These are phyloP conservation scores for Hydractinia symbiolongicarpus DNA, from an alignment of 30 jellyfish, hydroid and myxozoan genomes.

Conservation along the genomic window DNA sequence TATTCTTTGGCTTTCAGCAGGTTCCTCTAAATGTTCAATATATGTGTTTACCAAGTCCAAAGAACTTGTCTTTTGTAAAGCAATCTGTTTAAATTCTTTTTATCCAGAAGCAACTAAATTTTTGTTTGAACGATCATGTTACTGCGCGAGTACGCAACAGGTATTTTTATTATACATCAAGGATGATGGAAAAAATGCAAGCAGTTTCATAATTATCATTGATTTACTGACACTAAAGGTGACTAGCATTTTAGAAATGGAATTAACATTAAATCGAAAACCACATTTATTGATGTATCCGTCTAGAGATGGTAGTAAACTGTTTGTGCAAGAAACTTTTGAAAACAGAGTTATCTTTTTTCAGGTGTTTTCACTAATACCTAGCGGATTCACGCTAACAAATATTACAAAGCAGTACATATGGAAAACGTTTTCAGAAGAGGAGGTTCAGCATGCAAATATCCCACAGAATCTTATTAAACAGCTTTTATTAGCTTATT, in stretches of 20 bases:
- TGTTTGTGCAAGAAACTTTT: slow-evolving; percentile 37
- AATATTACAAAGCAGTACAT: slow-evolving; percentile 21
- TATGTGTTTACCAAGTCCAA: neutral
- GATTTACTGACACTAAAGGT: neutral
- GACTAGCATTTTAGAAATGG: slow-evolving; percentile 22
- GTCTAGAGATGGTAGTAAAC: slow-evolving; percentile 17
- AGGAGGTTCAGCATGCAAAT: neutral
- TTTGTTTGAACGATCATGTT: slow-evolving; percentile 11
- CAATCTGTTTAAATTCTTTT: neutral
- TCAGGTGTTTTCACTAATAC: slow-evolving; percentile 30
- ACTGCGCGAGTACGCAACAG: slow-evolving; percentile 20
- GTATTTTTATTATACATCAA: slow-evolving; percentile 7
- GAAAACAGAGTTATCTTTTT: slow-evolving; percentile 23
- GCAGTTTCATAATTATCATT: slow-evolving; percentile 13
- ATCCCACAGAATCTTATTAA: slow-evolving; percentile 2
- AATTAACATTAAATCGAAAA: slow-evolving; percentile 25
- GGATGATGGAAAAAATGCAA: neutral
- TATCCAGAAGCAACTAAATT: neutral
- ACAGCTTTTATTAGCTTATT: slow-evolving; percentile 21
- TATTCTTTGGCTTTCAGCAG: slow-evolving; percentile 24
- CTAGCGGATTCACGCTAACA: slow-evolving; percentile 11
- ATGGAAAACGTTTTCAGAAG: slow-evolving; percentile 29
- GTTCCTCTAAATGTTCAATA: neutral
- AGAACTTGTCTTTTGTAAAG: slow-evolving; percentile 4
- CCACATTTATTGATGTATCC: slow-evolving; percentile 14